Evolutionary conservation across 2,113 vertebrate species (phyloP).

Genomic region (Pipra filicauda): DNA sequence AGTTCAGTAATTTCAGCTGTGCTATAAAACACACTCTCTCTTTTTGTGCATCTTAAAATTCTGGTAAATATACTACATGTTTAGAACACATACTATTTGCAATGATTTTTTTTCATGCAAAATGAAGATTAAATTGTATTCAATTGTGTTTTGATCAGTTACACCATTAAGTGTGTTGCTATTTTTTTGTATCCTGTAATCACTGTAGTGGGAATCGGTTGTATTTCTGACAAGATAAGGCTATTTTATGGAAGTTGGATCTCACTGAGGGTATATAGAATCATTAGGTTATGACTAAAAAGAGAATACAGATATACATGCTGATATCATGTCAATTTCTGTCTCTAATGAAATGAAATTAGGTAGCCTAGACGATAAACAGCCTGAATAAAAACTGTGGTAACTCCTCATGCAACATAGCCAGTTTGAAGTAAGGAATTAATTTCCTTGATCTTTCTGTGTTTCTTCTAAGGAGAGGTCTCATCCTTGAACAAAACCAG

Average conservation of each 20-base stretch:
- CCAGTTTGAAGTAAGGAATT: neutral
- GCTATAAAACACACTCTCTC: accelerated
- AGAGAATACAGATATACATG: neutral
- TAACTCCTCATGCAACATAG: neutral
- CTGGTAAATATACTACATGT: neutral
- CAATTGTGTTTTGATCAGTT: neutral
- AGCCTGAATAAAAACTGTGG: neutral
- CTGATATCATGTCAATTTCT: neutral
- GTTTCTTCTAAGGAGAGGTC: neutral
- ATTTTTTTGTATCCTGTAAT: neutral
- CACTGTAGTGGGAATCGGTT: neutral
- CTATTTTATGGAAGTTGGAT: neutral
- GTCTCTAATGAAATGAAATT: neutral
- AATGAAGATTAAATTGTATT: neutral
- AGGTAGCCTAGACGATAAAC: neutral
- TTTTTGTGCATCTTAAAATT: neutral
- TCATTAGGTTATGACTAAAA: neutral
- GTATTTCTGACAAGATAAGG: neutral
- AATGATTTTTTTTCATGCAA: neutral
- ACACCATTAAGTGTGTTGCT: neutral
- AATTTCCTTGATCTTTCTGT: neutral
- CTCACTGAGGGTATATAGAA: neutral
- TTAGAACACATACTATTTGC: neutral
- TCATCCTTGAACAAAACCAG: neutral
- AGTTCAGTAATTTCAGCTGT: neutral